A percentile compares a stretch with the other conserved stretches of the same genome.
Conservation (phyloP, 1,140 invertebrate genomes). For the Drosophila santomea region DNA sequence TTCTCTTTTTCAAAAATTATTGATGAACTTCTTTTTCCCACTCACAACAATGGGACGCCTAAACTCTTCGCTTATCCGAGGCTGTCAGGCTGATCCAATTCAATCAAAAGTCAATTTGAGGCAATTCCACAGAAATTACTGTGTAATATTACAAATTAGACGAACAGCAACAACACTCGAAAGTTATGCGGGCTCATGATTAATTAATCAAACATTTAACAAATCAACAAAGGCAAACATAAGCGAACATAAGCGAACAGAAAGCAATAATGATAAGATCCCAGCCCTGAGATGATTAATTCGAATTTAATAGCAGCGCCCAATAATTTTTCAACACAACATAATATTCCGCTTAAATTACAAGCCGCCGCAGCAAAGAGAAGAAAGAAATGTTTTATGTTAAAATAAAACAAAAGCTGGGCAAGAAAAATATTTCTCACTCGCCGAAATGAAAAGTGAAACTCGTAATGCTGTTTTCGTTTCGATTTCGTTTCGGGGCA, state of each 20-base stretch:
- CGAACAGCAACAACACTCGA: constrained; percentile 39
- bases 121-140: constrained; percentile 63
- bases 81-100: constrained; percentile 65
- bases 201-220: constrained; percentile 81
- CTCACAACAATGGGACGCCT: constrained; percentile 49
- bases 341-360: constrained; percentile 40
- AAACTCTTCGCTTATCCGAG: constrained; percentile 44
- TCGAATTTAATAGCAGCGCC: constrained; percentile 66
- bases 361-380: constrained; percentile 9
- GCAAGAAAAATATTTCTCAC: constrained; percentile 10
- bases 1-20: constrained; percentile 49
- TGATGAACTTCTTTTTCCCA: constrained; percentile 61
- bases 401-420: constrained; percentile 22
- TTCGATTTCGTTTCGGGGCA: constrained; percentile 60
- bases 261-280: constrained; percentile 15
- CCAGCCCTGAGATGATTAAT: constrained; percentile 63
- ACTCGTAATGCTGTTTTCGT: constrained; percentile 69
- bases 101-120: constrained; percentile 69
- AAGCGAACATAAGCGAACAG: constrained; percentile 1
- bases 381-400: constrained; percentile 5
- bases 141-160: constrained; percentile 81
- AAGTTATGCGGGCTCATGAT: constrained; percentile 62
- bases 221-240: constrained; percentile 63
- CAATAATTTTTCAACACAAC: constrained; percentile 60
- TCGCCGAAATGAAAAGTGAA: constrained; percentile 73